Conservation (phyloP, 1,140 invertebrate genomes). For the Pararge aegeria region DNA sequence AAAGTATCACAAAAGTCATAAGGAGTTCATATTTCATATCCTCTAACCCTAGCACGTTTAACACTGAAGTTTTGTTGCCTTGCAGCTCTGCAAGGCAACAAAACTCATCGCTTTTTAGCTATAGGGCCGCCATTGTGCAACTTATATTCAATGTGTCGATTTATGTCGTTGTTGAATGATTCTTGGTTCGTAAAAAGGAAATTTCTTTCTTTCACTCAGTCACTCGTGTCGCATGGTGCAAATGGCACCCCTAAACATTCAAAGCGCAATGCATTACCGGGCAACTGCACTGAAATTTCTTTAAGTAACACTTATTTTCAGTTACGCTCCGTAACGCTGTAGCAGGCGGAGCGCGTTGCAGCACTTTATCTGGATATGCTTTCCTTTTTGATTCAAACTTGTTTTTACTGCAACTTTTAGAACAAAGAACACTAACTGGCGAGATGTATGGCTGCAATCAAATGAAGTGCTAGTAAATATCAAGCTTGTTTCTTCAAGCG, state of each 20-base stretch:
- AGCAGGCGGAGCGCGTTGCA: conserved; percentile 10
- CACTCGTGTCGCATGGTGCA: conserved; percentile 21
- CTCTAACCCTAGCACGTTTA: no score
- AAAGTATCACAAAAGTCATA: no score
- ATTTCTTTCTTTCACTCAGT: no score
- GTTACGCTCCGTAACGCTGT: conserved; percentile 27
- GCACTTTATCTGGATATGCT: conserved; percentile 21
- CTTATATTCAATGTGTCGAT: no score
- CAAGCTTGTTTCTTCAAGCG: not conserved
- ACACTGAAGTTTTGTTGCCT: no score
- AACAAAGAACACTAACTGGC: not conserved
- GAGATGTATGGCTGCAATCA: not conserved
- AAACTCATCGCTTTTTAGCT: no score
- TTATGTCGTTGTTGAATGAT: no score
- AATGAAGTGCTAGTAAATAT: not conserved
- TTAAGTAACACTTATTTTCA: conserved; percentile 36
- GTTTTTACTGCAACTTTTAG: not conserved
- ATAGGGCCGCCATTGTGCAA: no score
- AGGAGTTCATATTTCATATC: no score
- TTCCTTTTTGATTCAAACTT: conserved; percentile 13
- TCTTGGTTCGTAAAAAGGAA: no score
- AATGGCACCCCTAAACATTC: conserved; percentile 23
- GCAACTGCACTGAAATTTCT: conserved; percentile 34
- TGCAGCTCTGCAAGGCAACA: no score
- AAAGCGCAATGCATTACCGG: conserved; percentile 28